phyloP scores from a whole-genome alignment of 2,797 vertebrate species.

The Poeciliopsis gracilis region DNA sequence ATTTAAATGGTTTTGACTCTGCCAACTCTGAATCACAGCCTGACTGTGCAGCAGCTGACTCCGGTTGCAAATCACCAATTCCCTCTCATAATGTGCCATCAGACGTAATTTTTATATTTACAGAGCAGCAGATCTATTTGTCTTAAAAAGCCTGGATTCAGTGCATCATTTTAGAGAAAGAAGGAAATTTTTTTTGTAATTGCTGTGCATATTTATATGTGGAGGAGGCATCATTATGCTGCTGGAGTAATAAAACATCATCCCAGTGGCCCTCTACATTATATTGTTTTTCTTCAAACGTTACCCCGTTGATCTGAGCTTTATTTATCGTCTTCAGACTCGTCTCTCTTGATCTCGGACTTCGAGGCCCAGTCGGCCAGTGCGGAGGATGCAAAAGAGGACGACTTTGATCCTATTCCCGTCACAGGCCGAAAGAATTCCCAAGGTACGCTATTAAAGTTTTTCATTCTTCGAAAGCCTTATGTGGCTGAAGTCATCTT shows the following conservation, averaged over 20 bases:
- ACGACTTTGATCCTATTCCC: constrained; percentile 99
- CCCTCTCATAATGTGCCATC: constrained; percentile 9
- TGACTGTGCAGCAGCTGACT: constrained; percentile 42
- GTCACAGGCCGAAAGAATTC: constrained; percentile 96
- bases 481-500: constrained; percentile 14
- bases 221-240: neutral
- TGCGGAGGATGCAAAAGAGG: constrained; percentile 88
- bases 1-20: constrained; percentile 29
- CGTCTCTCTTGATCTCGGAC: constrained; percentile 94
- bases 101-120: neutral
- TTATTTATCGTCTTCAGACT: constrained; percentile 82
- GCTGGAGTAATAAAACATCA: neutral
- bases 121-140: neutral
- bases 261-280: neutral
- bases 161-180: neutral
- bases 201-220: neutral
- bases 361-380: constrained; percentile 84
- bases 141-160: constrained; percentile 3
- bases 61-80: constrained; percentile 27
- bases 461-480: neutral
- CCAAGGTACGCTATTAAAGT: constrained; percentile 87
- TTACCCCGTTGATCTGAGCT: neutral
- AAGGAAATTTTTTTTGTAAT: neutral
- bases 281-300: neutral
- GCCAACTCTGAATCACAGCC: constrained; percentile 39